Conservation (phyloP, 2,888 invertebrate species). For the Agrotis ipsilon region DNA sequence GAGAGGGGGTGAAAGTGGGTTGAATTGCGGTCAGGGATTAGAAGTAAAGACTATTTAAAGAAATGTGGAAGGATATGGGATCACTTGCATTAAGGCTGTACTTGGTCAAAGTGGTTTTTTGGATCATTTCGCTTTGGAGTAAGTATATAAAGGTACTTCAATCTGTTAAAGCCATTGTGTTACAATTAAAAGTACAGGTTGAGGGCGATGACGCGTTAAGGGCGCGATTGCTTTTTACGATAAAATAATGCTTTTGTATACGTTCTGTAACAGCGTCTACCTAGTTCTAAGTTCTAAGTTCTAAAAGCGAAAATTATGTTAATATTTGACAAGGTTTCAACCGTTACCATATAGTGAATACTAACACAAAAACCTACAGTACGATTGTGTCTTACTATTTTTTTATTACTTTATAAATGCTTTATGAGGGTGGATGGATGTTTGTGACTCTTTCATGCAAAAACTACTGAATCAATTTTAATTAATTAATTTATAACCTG, state of each 20-base stretch:
- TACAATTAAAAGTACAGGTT: conserved; percentile 5
- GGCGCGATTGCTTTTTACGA: not conserved
- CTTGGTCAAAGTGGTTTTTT: conserved; percentile 9
- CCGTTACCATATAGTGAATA: too few species aligned
- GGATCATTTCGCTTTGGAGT: not conserved
- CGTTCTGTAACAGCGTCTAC: too few species aligned
- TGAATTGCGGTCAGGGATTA: conserved; percentile 67
- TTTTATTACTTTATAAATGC: too few species aligned
- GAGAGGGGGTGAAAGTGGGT: conserved; percentile 34
- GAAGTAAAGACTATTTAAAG: conserved; percentile 53
- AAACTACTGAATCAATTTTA: too few species aligned
- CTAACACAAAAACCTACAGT: too few species aligned
- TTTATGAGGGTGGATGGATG: too few species aligned
- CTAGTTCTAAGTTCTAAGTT: too few species aligned
- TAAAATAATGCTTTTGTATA: not conserved
- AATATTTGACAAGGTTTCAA: not conserved
- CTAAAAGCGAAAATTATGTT: too few species aligned
- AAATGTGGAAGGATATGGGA: conserved; percentile 31
- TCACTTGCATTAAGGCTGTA: conserved; percentile 24
- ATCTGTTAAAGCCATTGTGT: not conserved
- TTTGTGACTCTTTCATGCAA: too few species aligned
- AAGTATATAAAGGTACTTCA: not conserved
- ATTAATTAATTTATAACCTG: too few species aligned
- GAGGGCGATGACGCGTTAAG: not conserved
- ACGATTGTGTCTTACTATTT: too few species aligned